Conservation (phyloP, 2,797 vertebrate genomes). For the Gymnoscopelus braueri region DNA sequence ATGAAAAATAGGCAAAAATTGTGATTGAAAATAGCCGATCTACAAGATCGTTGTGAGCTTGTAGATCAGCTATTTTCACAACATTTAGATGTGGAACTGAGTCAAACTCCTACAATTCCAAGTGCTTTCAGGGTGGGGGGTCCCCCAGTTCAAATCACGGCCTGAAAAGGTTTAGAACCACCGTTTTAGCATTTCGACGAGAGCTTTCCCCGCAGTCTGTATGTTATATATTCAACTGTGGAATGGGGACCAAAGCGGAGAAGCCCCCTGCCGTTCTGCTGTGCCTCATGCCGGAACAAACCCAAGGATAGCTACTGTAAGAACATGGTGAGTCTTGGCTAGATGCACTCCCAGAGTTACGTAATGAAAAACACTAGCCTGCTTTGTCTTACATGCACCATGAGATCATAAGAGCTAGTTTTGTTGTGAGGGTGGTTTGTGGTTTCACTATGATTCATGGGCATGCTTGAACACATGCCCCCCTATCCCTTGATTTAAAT, state of each 20-base stretch:
- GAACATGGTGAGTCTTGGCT: constrained; percentile 49
- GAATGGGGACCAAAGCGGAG: constrained; percentile 33
- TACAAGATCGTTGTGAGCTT: too few species aligned
- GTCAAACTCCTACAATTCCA: too few species aligned
- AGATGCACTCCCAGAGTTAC: constrained; percentile 32
- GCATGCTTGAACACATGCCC: not conserved
- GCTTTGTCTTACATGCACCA: constrained; percentile 51
- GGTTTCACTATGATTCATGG: constrained; percentile 33
- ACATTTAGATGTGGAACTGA: too few species aligned
- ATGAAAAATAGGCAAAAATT: too few species aligned
- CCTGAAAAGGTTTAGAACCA: too few species aligned
- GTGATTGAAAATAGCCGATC: too few species aligned
- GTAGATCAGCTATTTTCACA: too few species aligned
- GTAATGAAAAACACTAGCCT: constrained; percentile 55
- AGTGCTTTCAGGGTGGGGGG: too few species aligned
- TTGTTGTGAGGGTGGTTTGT: constrained; percentile 21
- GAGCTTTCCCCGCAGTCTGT: not conserved
- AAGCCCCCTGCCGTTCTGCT: constrained; percentile 57
- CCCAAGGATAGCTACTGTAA: constrained; percentile 50
- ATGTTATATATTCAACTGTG: constrained; percentile 7
- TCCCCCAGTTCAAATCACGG: too few species aligned
- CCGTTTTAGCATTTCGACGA: not conserved
- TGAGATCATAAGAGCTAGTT: constrained; percentile 25
- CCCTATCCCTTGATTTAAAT: not conserved
- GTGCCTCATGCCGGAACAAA: constrained; percentile 42